Percentiles rank a stretch among this genome's conserved stretches.
These are phyloP conservation scores for Cyphomyrus plagiostoma DNA, from an alignment of 2,113 vertebrate genomes.

Conservation along the genomic window DNA sequence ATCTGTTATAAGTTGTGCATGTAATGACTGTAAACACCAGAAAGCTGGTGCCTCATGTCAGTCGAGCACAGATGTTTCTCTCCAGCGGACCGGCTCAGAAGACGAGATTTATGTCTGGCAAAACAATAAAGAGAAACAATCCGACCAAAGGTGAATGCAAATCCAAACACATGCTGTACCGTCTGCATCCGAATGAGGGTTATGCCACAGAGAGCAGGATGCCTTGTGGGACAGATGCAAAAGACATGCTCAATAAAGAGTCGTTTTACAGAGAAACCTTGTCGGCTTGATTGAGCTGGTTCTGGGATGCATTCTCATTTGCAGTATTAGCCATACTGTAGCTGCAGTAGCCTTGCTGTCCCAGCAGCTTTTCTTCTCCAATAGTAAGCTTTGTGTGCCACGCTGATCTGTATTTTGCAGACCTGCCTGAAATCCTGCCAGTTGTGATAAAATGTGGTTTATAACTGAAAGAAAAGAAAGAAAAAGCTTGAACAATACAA, in stretches of 20 bases:
- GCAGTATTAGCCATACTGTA: not conserved
- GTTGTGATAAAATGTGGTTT: not conserved
- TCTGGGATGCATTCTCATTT: not conserved
- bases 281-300: not conserved
- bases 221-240: not conserved
- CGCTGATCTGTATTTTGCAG: not conserved
- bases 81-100: not conserved
- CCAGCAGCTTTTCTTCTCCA: not conserved
- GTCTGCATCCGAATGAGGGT: not conserved
- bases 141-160: not conserved
- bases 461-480: not conserved
- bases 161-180: not conserved
- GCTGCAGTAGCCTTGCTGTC: not conserved
- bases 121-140: constrained; percentile 7
- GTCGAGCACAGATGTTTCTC: not conserved
- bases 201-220: not conserved
- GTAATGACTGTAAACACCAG: constrained; percentile 5
- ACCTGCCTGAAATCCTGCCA: not conserved
- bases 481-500: not conserved
- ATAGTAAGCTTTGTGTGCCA: not conserved
- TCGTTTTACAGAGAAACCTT: not conserved
- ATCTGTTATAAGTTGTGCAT: constrained; percentile 3
- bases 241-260: not conserved
- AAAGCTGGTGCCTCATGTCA: not conserved
- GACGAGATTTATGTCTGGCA: not conserved